Evolutionary conservation across 2,113 vertebrate genomes (phyloP), one percentile per base, ranked within the genome.

Genomic region (Paraplagusia blochii): DNA sequence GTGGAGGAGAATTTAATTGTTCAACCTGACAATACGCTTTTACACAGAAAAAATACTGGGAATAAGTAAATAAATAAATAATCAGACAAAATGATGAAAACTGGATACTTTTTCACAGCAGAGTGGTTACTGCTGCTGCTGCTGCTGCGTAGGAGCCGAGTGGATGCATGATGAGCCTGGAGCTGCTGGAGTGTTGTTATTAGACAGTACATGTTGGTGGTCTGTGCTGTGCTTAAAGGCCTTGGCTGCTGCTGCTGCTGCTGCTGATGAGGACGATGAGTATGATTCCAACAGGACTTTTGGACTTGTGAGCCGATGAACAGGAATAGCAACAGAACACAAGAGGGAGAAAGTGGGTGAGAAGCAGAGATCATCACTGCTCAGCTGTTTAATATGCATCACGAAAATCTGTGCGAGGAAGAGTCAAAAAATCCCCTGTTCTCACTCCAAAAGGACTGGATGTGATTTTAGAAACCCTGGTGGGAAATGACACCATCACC

Each of bases 331-430:
- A 81, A 14, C 76, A 77, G 67, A 77, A 80, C 74, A 82, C 74
- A 74, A 80, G 83, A 77, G 79, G 81, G 72, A 82, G 83, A 79
- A 76, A 82, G 85, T 81, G 85, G 81, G 77, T 77, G 81, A 82
- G 77, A 61, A 68, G 76, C 79, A 68, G 58, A 77, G 69, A 78
- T 80, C 76, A 74, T 59, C 73, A 58, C 64, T 59, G 78, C 16
- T 35, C 48, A 51, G 42, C 72, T 81, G 75, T 34, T 85, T 80
- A 77, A 72, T 85, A 83, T 85, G 64, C 82, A 83, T 66, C 58
- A 78, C 58, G 69, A 76, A 76, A 76, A 81, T 63, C 70, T 74
- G 64, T 29, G 60, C 72, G 63, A 58, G 70, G 63, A 47, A 73
- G 22, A 38, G 66, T 69, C 77, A 77, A 60, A 49, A 63, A 69